A percentile compares a stretch with the other conserved stretches of the same genome.
These are phyloP conservation scores for Alouatta caraya DNA, from an alignment of 2,797 vertebrate genomes.

Conservation along the genomic window DNA sequence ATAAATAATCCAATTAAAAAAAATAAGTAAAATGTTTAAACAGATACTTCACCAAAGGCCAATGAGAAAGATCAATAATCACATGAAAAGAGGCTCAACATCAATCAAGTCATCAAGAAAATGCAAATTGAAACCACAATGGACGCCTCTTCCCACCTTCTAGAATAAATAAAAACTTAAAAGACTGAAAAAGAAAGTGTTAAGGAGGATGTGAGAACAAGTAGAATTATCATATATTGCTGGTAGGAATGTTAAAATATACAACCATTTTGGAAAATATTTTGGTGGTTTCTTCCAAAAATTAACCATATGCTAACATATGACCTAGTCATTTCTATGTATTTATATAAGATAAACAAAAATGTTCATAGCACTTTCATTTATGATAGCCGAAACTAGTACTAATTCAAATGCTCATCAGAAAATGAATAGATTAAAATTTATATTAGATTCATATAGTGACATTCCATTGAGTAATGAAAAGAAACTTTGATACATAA, in stretches of 20 bases:
- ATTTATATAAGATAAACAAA: background rate
- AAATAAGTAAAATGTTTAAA: background rate
- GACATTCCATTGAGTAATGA: background rate
- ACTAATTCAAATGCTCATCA: background rate
- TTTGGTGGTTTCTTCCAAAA: slow-evolving; percentile 9
- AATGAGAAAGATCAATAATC: slow-evolving; percentile 20
- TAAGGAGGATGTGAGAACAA: background rate
- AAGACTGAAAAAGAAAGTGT: background rate
- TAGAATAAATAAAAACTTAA: background rate
- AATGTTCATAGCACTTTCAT: background rate
- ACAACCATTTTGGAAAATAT: background rate
- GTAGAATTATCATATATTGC: background rate
- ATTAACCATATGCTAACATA: background rate
- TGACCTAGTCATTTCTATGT: background rate
- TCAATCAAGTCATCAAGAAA: background rate
- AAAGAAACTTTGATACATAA: background rate
- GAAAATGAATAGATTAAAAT: background rate
- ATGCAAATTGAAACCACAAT: background rate
- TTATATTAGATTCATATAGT: background rate
- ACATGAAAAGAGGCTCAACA: background rate
- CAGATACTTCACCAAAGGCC: background rate
- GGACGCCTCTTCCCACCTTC: background rate
- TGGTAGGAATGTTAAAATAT: background rate
- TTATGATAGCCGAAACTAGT: background rate
- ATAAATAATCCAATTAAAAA: background rate